Evolutionary conservation across 2,797 vertebrate species (phyloP).

Genomic region (Gobio occitaniae): DNA sequence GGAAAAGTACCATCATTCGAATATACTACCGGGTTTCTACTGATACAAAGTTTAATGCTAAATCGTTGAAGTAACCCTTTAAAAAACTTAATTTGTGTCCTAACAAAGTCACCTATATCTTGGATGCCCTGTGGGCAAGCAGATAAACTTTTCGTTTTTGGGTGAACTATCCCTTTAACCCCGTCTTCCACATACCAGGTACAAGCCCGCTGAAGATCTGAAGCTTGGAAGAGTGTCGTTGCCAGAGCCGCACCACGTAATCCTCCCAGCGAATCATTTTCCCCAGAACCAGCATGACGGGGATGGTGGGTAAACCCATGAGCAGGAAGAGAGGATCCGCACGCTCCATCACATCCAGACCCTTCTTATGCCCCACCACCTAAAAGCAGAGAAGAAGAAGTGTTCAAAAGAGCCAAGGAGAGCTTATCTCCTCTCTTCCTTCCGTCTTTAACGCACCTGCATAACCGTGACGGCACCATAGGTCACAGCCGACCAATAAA

Average conservation of each 20-base stretch:
- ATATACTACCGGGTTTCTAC: too few species aligned
- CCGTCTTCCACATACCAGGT: conserved; percentile 51
- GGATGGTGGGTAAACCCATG: conserved; percentile 82
- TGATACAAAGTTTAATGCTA: too few species aligned
- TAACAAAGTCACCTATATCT: too few species aligned
- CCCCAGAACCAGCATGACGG: conserved; percentile 78
- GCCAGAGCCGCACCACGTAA: conserved; percentile 78
- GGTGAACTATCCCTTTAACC: too few species aligned
- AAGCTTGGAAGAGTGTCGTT: conserved; percentile 70
- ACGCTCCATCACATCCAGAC: conserved; percentile 79
- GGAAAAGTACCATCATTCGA: too few species aligned
- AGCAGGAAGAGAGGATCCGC: conserved; percentile 82
- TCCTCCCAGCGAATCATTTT: conserved; percentile 86
- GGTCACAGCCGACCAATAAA: conserved; percentile 83
- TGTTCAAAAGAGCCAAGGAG: neutral
- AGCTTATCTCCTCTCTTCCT: neutral
- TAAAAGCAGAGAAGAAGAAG: conserved; percentile 52
- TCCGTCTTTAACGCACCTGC: conserved; percentile 72
- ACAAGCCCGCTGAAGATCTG: conserved; percentile 61
- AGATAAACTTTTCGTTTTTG: too few species aligned
- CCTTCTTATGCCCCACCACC: conserved; percentile 84
- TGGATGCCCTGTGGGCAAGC: too few species aligned
- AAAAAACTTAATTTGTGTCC: too few species aligned
- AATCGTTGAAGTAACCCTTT: too few species aligned
- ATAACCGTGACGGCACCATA: conserved; percentile 84